Percentiles rank a stretch among this genome's conserved stretches.
Conservation (phyloP, 2,113 vertebrate species). For the Myrmophylax atrothorax region DNA sequence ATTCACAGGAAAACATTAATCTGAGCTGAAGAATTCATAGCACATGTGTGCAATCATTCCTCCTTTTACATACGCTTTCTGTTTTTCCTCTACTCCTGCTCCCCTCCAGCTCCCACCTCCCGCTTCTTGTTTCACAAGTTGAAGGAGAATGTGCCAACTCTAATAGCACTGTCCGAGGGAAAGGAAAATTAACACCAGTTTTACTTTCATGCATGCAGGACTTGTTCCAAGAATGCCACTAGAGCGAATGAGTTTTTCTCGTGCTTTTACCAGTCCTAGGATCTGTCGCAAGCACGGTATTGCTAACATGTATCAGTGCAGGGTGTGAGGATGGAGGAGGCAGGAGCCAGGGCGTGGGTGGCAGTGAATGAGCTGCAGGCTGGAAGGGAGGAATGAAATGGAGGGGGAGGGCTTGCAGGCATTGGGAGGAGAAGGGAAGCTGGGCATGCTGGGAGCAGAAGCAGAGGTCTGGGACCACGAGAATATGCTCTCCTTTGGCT, state of each 20-base stretch:
- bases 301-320: neutral
- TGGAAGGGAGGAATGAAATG: neutral
- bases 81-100: constrained; percentile 32
- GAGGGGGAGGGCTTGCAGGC: neutral
- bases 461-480: neutral
- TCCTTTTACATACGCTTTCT: constrained; percentile 35
- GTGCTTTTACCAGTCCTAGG: neutral
- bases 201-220: constrained; percentile 32
- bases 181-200: constrained; percentile 53
- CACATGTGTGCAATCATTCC: constrained; percentile 60
- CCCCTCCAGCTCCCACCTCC: constrained; percentile 11
- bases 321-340: neutral
- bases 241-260: neutral
- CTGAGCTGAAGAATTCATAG: constrained; percentile 54
- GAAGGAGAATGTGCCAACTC: constrained; percentile 15
- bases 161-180: constrained; percentile 23
- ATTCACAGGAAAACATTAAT: constrained; percentile 72
- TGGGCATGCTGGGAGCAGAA: neutral
- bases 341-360: neutral
- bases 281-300: neutral
- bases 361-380: rapidly evolving
- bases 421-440: neutral
- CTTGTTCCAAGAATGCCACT: neutral
- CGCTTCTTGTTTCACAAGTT: neutral
- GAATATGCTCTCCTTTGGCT: neutral